phyloP scores from a whole-genome alignment of 2,888 invertebrate species.

The Mellilla xanthometata region DNA sequence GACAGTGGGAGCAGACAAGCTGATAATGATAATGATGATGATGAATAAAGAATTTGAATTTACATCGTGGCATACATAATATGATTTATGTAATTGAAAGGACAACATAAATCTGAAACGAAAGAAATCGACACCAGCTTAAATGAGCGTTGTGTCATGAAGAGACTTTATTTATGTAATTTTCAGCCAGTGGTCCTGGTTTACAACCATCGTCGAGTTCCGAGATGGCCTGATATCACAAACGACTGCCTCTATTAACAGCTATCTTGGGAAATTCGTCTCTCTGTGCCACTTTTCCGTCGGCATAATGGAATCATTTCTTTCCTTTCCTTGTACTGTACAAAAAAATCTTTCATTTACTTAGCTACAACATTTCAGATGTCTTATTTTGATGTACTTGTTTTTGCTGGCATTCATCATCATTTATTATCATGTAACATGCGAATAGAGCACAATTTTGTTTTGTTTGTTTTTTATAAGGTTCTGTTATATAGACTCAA shows the following conservation, averaged over 20 bases:
- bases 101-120: too few species aligned
- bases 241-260: conserved; percentile 20
- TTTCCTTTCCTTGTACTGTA: conserved; percentile 11
- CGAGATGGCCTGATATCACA: conserved; percentile 21
- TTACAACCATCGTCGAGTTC: conserved; percentile 17
- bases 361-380: conserved; percentile 12
- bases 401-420: not conserved
- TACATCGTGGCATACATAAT: too few species aligned
- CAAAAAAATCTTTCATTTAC: conserved; percentile 20
- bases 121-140: too few species aligned
- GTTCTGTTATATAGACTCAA: too few species aligned
- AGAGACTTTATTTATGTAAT: conserved; percentile 2
- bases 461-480: too few species aligned
- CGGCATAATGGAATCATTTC: conserved; percentile 21
- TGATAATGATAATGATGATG: too few species aligned
- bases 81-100: too few species aligned
- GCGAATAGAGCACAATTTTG: too few species aligned
- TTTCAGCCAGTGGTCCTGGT: conserved; percentile 6
- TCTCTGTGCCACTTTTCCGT: conserved; percentile 16
- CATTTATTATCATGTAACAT: not conserved
- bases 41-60: too few species aligned
- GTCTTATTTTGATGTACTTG: conserved; percentile 11
- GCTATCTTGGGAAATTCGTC: conserved; percentile 21
- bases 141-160: too few species aligned
- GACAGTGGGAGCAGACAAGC: too few species aligned